Evolutionary conservation across 2,888 invertebrate genomes (phyloP).

Genomic region (Lasioglossum oenotherae): DNA sequence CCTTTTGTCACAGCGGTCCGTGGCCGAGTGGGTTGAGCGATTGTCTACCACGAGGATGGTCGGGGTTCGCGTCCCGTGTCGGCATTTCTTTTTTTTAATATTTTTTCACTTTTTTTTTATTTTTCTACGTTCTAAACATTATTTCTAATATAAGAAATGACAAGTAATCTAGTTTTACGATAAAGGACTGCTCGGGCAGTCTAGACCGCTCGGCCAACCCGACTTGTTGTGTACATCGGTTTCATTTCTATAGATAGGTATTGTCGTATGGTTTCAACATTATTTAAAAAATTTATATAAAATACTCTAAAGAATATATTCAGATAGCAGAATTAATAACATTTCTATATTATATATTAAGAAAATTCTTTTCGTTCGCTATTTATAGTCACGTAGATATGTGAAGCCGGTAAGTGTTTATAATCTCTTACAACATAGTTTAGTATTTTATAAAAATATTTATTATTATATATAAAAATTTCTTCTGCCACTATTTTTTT

Average conservation of each 20-base stretch:
- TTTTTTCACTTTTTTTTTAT: too few relatives aligned
- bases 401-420: background rate
- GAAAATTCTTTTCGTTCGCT: background rate
- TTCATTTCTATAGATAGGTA: background rate
- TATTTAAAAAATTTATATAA: background rate
- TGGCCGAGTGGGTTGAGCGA: too few relatives aligned
- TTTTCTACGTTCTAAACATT: too few relatives aligned
- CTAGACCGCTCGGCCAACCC: conserved; percentile 93
- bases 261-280: too few relatives aligned
- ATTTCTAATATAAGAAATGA: too few relatives aligned
- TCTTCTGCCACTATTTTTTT: background rate
- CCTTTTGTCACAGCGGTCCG: too few relatives aligned
- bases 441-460: background rate
- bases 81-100: too few relatives aligned
- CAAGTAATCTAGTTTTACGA: too few relatives aligned
- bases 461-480: too few relatives aligned
- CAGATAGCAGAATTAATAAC: background rate
- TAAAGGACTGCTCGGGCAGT: too few relatives aligned
- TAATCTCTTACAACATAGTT: background rate
- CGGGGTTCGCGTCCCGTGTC: too few relatives aligned
- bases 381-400: background rate
- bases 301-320: background rate
- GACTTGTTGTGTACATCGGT: conserved; percentile 19
- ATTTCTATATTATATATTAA: background rate
- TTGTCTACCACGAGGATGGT: too few relatives aligned